These are phyloP conservation scores for Neuroterus valhalla DNA, from an alignment of 1,140 invertebrate genomes.

Conservation along the genomic window DNA sequence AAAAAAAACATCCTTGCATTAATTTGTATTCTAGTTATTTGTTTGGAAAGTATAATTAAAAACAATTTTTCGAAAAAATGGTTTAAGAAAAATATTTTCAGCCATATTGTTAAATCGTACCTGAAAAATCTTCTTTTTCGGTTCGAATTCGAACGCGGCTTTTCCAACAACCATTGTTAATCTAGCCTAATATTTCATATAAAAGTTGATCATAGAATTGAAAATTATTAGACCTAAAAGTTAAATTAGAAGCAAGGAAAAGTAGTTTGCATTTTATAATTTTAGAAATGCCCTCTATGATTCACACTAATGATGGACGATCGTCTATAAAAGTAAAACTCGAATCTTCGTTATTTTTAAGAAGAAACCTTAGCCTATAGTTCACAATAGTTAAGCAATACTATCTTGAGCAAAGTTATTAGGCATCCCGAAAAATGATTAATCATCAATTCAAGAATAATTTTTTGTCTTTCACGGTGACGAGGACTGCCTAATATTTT, in stretches of 20 bases:
- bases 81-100: not conserved
- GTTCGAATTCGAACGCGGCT: constrained; percentile 8
- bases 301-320: not conserved
- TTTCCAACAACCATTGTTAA: not conserved
- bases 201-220: not conserved
- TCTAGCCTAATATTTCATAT: not conserved
- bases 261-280: not conserved
- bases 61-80: not conserved
- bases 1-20: not conserved
- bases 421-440: not conserved
- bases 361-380: constrained; percentile 4
- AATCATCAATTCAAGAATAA: not conserved
- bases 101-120: constrained; percentile 6
- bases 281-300: not conserved
- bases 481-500: constrained; percentile 18
- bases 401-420: constrained; percentile 5
- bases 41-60: not conserved
- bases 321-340: not conserved
- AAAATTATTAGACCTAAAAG: not conserved
- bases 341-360: constrained; percentile 10
- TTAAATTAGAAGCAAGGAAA: not conserved
- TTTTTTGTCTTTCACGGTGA: not conserved
- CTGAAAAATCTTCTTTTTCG: constrained; percentile 10
- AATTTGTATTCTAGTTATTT: not conserved
- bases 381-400: not conserved